phyloP scores from a whole-genome alignment of 2,888 invertebrate genomes.

The Drosophila monieri region DNA sequence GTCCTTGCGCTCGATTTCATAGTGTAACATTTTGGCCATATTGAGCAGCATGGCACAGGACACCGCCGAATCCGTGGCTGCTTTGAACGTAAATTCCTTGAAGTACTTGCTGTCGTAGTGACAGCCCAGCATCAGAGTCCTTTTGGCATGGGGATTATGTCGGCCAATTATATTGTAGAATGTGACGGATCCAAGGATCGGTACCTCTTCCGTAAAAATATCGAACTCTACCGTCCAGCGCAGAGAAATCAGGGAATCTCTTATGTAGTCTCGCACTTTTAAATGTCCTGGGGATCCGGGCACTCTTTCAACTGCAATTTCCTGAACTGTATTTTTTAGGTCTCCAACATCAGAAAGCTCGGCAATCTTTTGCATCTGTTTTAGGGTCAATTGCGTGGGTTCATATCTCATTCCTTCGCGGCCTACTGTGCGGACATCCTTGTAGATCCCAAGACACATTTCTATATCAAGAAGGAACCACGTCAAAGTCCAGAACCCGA shows the following conservation, averaged over 20 bases:
- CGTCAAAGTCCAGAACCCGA: no score
- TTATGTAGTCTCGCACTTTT: constrained; percentile 87
- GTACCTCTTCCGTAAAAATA: constrained; percentile 86
- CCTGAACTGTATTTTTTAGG: constrained; percentile 87
- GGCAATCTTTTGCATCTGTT: constrained; percentile 86
- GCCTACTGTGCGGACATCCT: neutral
- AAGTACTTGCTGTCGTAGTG: constrained; percentile 91
- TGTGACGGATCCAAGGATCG: constrained; percentile 86
- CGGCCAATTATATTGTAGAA: constrained; percentile 91
- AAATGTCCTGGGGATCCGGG: constrained; percentile 91
- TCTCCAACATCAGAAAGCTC: constrained; percentile 86
- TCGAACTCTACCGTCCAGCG: constrained; percentile 92
- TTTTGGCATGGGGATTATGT: constrained; percentile 87
- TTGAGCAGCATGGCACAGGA: constrained; percentile 96
- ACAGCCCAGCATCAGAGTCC: constrained; percentile 88
- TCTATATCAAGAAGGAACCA: neutral
- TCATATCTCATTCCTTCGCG: constrained; percentile 79
- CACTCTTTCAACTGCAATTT: constrained; percentile 92
- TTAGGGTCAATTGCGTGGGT: constrained; percentile 85
- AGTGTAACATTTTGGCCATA: constrained; percentile 89
- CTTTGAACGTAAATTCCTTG: constrained; percentile 75
- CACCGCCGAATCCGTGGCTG: constrained; percentile 96
- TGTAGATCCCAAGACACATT: neutral
- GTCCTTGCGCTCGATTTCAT: constrained; percentile 84
- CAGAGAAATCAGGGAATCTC: constrained; percentile 86